Evolutionary conservation across 2,888 invertebrate genomes (phyloP).

Genomic region (Rosalia funebris): DNA sequence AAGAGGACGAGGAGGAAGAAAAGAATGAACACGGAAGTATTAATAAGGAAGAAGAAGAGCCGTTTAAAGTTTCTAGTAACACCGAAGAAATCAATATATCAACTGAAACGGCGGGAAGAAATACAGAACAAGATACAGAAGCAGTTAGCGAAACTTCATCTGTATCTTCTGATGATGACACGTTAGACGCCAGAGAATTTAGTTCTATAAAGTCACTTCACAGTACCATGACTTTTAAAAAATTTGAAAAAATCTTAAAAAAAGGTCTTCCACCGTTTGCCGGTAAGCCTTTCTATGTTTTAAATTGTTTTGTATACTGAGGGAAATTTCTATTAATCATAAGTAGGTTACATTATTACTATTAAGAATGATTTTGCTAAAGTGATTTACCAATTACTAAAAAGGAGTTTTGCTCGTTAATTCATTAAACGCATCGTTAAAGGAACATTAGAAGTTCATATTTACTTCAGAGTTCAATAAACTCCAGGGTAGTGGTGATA

Average conservation of each 20-base stretch:
- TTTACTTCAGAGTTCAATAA: too few species aligned
- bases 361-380: too few species aligned
- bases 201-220: conserved; percentile 34
- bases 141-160: conserved; percentile 22
- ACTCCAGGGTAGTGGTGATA: too few species aligned
- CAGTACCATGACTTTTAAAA: conserved; percentile 40
- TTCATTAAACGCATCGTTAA: too few species aligned
- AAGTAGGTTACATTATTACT: neutral
- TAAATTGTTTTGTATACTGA: too few species aligned
- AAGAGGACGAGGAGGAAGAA: conserved; percentile 65
- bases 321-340: neutral
- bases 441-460: too few species aligned
- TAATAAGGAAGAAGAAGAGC: neutral
- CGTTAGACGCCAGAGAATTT: conserved; percentile 19
- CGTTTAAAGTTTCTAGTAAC: neutral
- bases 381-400: too few species aligned
- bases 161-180: conserved; percentile 32
- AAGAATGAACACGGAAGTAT: neutral
- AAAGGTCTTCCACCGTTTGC: conserved; percentile 43
- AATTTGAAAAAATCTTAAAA: conserved; percentile 45
- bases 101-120: neutral
- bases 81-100: neutral
- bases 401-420: too few species aligned
- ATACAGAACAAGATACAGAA: conserved; percentile 12
- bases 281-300: conserved; percentile 36